Evolutionary conservation across 2,797 vertebrate species (phyloP), one percentile per base, ranked within the genome.

Genomic region (Notolabrus celidotus): DNA sequence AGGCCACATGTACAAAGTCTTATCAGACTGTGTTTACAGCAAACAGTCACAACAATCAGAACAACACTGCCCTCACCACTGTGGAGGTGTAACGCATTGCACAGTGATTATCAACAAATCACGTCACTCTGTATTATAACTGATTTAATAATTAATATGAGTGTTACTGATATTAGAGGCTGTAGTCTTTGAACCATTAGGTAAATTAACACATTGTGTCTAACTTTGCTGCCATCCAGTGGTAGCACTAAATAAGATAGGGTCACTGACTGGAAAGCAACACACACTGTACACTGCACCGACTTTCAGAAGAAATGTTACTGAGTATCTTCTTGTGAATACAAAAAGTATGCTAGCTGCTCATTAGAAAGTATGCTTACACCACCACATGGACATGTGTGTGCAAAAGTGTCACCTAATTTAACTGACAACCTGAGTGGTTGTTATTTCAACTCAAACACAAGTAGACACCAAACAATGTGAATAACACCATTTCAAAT

Each of bases 101-200:
- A 7, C 52, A 84, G 77, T 53, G 64, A 83, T 36, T 31, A 70
- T 80, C 72, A 66, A 65, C 78, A 77, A 72, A 19, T 51, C 46
- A 20, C 4, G 3, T 59, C 7, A 39, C 9, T 20, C 25, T 49
- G 16, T 11, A 43, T 31, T 23, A 39, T 8, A 11, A 5, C 22
- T 3, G 0, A 22, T 20, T 27, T 27, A 27, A 27, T 27, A 3
- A 27, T 27, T 25, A 27, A 3, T 27, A 3, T 27, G 25, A 31
- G 4, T 5, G 25, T 31, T 29, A 31, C 1, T 1, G 36, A 36
- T 11, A 36, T 14, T 11, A 39, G 5, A 34, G 14, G n/a, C 19
- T 55, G 7, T n/a, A 36, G 23, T 5, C 9, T 46, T 41, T 29
- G 10, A 53, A 22, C 23, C n/a, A 41, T 3, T 17, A 5, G 27